A percentile compares a stretch with the other conserved stretches of the same genome.
Conservation (phyloP, 2,113 vertebrate genomes). For the Xyliphius kryptos region DNA sequence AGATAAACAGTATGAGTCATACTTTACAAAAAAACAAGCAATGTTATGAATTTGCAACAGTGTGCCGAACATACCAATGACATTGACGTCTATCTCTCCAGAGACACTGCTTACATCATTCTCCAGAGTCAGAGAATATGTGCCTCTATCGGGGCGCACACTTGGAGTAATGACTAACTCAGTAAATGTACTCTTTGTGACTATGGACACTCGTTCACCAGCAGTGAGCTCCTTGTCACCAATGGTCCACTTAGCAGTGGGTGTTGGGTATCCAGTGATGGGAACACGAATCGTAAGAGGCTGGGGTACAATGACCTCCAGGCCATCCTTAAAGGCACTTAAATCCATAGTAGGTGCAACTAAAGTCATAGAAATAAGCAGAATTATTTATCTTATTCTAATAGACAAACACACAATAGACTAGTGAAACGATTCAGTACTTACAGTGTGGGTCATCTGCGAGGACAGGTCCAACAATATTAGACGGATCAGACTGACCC, state of each 20-base stretch:
- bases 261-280: constrained; percentile 88
- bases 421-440: no score
- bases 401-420: no score
- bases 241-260: constrained; percentile 80
- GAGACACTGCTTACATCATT: constrained; percentile 80
- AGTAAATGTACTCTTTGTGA: constrained; percentile 75
- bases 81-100: constrained; percentile 93
- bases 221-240: constrained; percentile 74
- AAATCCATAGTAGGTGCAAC: constrained; percentile 85
- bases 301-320: constrained; percentile 91
- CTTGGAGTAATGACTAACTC: constrained; percentile 84
- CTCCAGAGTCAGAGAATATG: constrained; percentile 80
- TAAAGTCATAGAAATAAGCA: constrained; percentile 51
- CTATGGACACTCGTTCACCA: constrained; percentile 75
- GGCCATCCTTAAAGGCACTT: constrained; percentile 86
- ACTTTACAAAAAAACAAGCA: no score
- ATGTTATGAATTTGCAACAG: no score
- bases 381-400: no score
- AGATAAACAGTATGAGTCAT: not conserved
- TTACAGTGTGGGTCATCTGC: constrained; percentile 87
- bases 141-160: constrained; percentile 85
- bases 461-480: constrained; percentile 81
- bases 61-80: constrained; percentile 94
- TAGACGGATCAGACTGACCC: constrained; percentile 87
- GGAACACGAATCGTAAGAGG: constrained; percentile 83